Evolutionary conservation across 2,888 invertebrate species (phyloP), one percentile per base, ranked within the genome.

Genomic region (Nebria salina): DNA sequence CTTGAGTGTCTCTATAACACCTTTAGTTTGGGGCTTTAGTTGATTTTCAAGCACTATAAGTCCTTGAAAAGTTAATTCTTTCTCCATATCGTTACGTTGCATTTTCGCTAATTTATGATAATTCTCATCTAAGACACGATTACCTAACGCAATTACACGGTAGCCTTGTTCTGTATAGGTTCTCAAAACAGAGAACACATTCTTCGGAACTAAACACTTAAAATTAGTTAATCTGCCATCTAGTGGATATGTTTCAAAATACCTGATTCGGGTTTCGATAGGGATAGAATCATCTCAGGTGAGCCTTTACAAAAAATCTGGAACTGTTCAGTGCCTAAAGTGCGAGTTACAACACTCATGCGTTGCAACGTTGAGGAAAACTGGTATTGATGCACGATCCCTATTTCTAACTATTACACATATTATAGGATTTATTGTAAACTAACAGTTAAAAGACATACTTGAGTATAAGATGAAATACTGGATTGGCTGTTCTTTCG

Each of bases 31-130:
- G 0, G 95, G 93, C 87, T 98, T 98, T 73, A 99, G 89, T 0
- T 96, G 92, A 89, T 99, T 99, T 88, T 99, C 99, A 90, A 99
- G 92, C 13, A 99, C 93, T 11, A 99, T 94, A 83, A 99, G 92
- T 0, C 97, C 97, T 0, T 96, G 89, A 87, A 97, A 97, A 82
- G 91, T 93, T 81, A 97, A 89, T 83, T 95, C 95, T 20, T 90
- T 90, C 89, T 98, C 98, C n/a, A 96, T 92, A 86, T 93, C 91
- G 83, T 96, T 95, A 43, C 96, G 91, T 8, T 91, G 91, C 86
- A 95, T 90, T 81, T 93, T 91, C 85, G 94, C 93, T 9, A 95
- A 91, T 86, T 95, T 93, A 11, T 93, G 91, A 85, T 92, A 93
- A 15, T 92, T 92, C 11, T 90, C 89, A 3, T 79, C 74, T 75